Percentiles rank a stretch among this genome's conserved stretches.
Conservation (phyloP, 1,140 invertebrate genomes). For the Pogonognathellus flavescens region DNA sequence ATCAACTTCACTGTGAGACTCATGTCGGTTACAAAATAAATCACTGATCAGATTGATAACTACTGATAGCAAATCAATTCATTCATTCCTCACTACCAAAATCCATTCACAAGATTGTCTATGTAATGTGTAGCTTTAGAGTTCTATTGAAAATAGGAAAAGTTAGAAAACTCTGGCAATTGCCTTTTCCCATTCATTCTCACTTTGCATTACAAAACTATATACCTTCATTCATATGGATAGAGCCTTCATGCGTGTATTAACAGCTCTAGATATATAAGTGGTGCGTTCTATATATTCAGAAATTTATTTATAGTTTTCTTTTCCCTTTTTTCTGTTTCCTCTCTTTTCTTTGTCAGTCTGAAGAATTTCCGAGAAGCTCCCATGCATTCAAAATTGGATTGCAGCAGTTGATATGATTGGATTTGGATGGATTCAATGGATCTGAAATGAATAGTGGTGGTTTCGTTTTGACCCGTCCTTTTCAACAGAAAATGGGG, state of each 20-base stretch:
- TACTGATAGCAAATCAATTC: slow-evolving; percentile 23
- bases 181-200: background rate
- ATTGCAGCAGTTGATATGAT: slow-evolving; percentile 48
- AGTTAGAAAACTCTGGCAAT: background rate
- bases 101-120: slow-evolving; percentile 10
- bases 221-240: background rate
- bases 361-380: slow-evolving; percentile 48
- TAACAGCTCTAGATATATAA: too few relatives aligned
- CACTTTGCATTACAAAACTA: slow-evolving; percentile 24
- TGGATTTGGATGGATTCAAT: slow-evolving; percentile 51
- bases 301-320: background rate
- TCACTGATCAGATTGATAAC: slow-evolving; percentile 47
- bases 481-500: slow-evolving; percentile 37
- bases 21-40: slow-evolving; percentile 24
- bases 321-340: slow-evolving; percentile 28
- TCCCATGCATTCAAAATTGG: slow-evolving; percentile 49
- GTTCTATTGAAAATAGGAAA: background rate
- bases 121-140: background rate
- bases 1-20: slow-evolving; percentile 18
- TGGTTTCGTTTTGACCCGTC: slow-evolving; percentile 47
- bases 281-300: too few relatives aligned
- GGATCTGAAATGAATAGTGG: slow-evolving; percentile 50
- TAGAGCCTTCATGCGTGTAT: background rate
- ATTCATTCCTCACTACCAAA: slow-evolving; percentile 9
- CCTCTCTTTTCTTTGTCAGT: slow-evolving; percentile 27